Base-by-base conservation (phyloP, 2,888 invertebrate genomes). In the Eilema caniola region DNA sequence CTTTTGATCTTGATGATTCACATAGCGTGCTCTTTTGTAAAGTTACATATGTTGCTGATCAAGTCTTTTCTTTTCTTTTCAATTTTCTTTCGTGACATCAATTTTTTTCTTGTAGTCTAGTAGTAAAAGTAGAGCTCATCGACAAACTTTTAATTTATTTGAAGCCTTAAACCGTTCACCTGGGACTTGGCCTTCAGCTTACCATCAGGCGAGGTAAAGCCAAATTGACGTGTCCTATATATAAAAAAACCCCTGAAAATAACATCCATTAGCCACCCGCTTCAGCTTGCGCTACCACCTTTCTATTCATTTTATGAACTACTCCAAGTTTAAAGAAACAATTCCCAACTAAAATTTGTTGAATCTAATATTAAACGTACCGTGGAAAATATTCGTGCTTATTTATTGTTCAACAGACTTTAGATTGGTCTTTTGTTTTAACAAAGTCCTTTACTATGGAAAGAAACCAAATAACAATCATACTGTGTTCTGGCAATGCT, bases 341-440 rank as follows among this genome's bases (percentile, higher is more conserved):
- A 86, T 88, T 80, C 77, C 72, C 70, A 85, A 86, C 86, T 75
- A 78, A 80, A 83, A 86, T 82, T 83, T 81, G 81, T 83, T 84
- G 83, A 78, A 87, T 88, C 83, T 86, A 87, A 87, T 87, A 88
- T 85, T 87, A 83, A 88, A 87, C 81, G 87, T 82, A 82, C 83
- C 86, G 83, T 85, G 77, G 84, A 85, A 86, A 87, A 85, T 87
- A 85, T 86, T 84, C 79, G 61, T 68, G 69, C 76, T 80, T 85
- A 85, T 88, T 86, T 87, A 83, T 85, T 73, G 68, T 71, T 71
- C 72, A 63, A 60, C 61, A 56, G 65, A 70, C 72, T 77, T 81
- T 76, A 63, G 62, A 76, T 72, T 74, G 53, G 65, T 41, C 33
- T 56, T 62, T 65, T 66, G 41, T 62, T 37, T 70, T 37, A 56